Percentiles rank a stretch among this genome's conserved stretches.
These are phyloP conservation scores for Dione juno DNA, from an alignment of 2,888 invertebrate species.

Conservation along the genomic window DNA sequence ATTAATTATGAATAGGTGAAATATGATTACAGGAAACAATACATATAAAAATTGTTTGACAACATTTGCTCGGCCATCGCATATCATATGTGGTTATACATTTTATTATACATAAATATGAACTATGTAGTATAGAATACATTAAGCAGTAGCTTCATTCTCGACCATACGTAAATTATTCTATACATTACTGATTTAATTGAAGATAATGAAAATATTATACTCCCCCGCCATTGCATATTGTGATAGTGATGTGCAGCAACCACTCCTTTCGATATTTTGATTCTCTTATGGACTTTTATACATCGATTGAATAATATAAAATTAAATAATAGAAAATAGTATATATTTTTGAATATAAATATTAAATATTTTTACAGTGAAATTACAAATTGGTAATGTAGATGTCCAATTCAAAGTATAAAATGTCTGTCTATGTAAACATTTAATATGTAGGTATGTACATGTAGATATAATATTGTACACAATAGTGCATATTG, in stretches of 20 bases:
- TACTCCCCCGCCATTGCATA: background rate
- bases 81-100: constrained; percentile 14
- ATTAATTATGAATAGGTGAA: constrained; percentile 2
- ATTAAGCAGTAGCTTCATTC: background rate
- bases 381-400: constrained; percentile 27
- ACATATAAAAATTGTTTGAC: constrained; percentile 26
- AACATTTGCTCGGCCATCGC: constrained; percentile 8
- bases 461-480: constrained; percentile 1
- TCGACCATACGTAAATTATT: background rate
- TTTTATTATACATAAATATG: constrained; percentile 5
- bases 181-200: no score
- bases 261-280: background rate
- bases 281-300: constrained; percentile 1
- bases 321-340: background rate
- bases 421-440: background rate
- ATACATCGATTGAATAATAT: background rate
- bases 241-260: constrained; percentile 1
- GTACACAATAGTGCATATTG: constrained; percentile 8
- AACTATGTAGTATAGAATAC: background rate
- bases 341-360: constrained; percentile 16
- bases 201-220: background rate
- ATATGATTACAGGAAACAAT: constrained; percentile 22
- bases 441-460: constrained; percentile 3
- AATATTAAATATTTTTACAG: constrained; percentile 20
- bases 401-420: constrained; percentile 1